Evolutionary conservation across 1,140 invertebrate species (phyloP), one percentile per base, ranked within the genome.

Genomic region (Temnothorax curvispinosus): DNA sequence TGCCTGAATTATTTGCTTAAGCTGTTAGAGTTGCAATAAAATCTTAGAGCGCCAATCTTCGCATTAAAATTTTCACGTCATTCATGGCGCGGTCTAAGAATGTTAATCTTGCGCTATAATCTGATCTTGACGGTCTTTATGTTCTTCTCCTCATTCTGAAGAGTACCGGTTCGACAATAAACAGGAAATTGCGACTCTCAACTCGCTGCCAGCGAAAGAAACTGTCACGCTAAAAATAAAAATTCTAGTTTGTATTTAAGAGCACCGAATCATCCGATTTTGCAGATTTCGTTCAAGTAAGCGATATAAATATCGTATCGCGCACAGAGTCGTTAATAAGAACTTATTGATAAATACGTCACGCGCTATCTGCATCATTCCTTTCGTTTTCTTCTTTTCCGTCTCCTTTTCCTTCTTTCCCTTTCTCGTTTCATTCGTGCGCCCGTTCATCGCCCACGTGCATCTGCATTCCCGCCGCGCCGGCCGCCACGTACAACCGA

Each of bases 331-430:
- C 87, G 67, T 87, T 87, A 88, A 88, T 88, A 88, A 78, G 27
- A 80, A 47, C 56, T 71, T 80, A 88, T 88, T 80, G 87, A 88
- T 88, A 87, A 88, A 80, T 88, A 88, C 65, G 85, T 78, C 87
- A 71, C 38, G 32, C 47, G 7, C n/a, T 77, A 78, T 67, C 54
- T 47, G 41, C 35, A 56, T 47, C 35, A 5, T 41, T 5, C 5
- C 9, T 32, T 15, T 50, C 32, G 11, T 71, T 44, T 52, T 52
- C 21, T 41, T 1, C 52, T 7, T 27, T 27, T 27, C 27, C 38
- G 4, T 27, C 35, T 69, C 65, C 27, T 4, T 27, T 11, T 47
- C 21, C n/a, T 27, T 67, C 82, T 32, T 13, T 64, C 58, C 8
- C 62, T 44, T 32, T 56, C 58, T 15, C 18, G 15, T 50, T 56